Conservation (phyloP, 2,797 vertebrate species). For the Aulostomus chinensis region DNA sequence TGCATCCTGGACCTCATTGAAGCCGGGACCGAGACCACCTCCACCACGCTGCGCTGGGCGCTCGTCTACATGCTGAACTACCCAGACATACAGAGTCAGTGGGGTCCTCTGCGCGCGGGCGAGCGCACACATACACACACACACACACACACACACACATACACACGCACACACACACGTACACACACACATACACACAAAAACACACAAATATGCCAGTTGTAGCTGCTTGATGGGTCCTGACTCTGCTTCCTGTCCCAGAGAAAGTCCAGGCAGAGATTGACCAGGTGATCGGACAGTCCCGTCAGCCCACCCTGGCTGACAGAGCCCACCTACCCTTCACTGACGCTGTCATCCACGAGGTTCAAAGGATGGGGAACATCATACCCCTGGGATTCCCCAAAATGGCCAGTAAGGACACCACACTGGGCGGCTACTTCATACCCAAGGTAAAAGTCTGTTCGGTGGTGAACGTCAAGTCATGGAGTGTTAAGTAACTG, state of each 20-base stretch:
- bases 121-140: too few species aligned
- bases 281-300: conserved; percentile 79
- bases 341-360: conserved; percentile 85
- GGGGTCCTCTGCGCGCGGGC: too few species aligned
- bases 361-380: conserved; percentile 82
- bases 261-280: conserved; percentile 88
- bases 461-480: too few species aligned
- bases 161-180: too few species aligned
- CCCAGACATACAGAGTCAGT: conserved; percentile 84
- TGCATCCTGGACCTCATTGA: conserved; percentile 75
- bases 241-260: conserved; percentile 40
- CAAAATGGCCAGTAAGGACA: conserved; percentile 72
- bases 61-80: conserved; percentile 83
- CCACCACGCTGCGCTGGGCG: conserved; percentile 82
- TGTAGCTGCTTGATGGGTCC: too few species aligned
- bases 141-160: too few species aligned
- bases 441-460: conserved; percentile 88
- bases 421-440: conserved; percentile 69
- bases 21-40: conserved; percentile 79
- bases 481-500: too few species aligned
- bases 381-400: conserved; percentile 78
- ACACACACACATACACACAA: too few species aligned
- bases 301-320: conserved; percentile 64
- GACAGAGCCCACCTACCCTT: conserved; percentile 83
- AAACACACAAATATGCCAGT: too few species aligned